Evolutionary conservation across 2,113 vertebrate species (phyloP).

Genomic region (Pogonocichla stellata): DNA sequence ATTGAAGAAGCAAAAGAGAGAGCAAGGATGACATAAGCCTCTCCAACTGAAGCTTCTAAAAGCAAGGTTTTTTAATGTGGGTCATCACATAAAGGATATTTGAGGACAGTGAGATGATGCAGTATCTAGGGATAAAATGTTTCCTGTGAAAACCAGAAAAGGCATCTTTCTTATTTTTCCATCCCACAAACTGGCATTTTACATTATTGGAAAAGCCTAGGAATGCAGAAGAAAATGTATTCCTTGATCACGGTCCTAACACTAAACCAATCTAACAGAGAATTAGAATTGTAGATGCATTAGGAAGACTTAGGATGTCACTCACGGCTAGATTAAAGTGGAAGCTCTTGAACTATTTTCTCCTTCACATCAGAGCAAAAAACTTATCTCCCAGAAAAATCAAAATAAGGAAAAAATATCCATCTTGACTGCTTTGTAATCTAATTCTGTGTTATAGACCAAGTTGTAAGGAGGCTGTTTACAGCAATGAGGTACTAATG

Average conservation of each 20-base stretch:
- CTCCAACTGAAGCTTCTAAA: background rate
- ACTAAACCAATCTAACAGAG: background rate
- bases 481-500: constrained; percentile 35
- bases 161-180: background rate
- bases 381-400: constrained; percentile 19
- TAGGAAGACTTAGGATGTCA: background rate
- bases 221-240: background rate
- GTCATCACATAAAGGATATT: background rate
- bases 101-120: background rate
- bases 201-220: background rate
- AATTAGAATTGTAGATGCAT: background rate
- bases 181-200: background rate
- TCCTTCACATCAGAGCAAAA: constrained; percentile 35
- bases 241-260: background rate
- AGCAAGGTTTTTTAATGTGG: background rate
- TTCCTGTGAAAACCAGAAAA: background rate
- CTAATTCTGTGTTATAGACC: constrained; percentile 27
- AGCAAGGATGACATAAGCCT: background rate
- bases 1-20: background rate
- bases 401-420: background rate
- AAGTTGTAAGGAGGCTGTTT: constrained; percentile 53
- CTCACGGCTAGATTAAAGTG: constrained; percentile 6
- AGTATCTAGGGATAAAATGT: background rate
- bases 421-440: constrained; percentile 6
- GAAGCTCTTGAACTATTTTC: constrained; percentile 57